Base-by-base conservation (phyloP, 2,888 invertebrate genomes). In the Tuta absoluta region DNA sequence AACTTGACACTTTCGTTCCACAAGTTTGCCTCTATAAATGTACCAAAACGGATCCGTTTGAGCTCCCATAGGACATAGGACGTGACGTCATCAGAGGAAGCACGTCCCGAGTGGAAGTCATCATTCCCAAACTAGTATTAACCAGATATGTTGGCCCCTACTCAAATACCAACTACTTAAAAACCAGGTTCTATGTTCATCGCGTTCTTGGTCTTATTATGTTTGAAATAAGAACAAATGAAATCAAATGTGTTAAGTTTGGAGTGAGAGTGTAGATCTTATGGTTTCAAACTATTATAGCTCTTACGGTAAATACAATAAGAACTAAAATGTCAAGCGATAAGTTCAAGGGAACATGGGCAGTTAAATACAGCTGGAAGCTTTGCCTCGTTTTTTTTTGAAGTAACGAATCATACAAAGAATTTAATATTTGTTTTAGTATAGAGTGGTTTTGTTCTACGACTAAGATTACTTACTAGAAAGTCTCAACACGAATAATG, bases 91-190 rank as follows among this genome's bases (percentile, higher is more conserved):
- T 70, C 62, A 71, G 72, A 85, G 87, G 89, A 87, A 89, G 82
- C 82, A 81, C 80, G 83, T 84, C 85, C 81, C 81, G 76, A 76
- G 75, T 78, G 86, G 85, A 87, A 87, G 86, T 84, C 82, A 79
- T 85, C 83, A 85, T 88, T 89, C 88, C 88, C 89, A 89, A 79
- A 80, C 84, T 88, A 87, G 85, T 88, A 89, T 89, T 89, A 90
- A 78, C 76, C 69, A 65, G 56, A 38, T n/a, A 45, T 19, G 14
- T 14, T 17, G 59, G 12, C 11, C 38, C 41, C 41, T 45, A 14
- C 19, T 41, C 12, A 23, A 5, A 14, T 41, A 12, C 14, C 12
- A 41, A 41, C 41, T n/a, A 3, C 2, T 41, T 8, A 10, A 1
- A 33, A 4, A 41, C 41, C 1, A 41, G 12, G 41, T 8, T 41